Percentiles rank a stretch among this genome's conserved stretches.
phyloP scores from a whole-genome alignment of 2,888 invertebrate species.

The Netelia virgata region DNA sequence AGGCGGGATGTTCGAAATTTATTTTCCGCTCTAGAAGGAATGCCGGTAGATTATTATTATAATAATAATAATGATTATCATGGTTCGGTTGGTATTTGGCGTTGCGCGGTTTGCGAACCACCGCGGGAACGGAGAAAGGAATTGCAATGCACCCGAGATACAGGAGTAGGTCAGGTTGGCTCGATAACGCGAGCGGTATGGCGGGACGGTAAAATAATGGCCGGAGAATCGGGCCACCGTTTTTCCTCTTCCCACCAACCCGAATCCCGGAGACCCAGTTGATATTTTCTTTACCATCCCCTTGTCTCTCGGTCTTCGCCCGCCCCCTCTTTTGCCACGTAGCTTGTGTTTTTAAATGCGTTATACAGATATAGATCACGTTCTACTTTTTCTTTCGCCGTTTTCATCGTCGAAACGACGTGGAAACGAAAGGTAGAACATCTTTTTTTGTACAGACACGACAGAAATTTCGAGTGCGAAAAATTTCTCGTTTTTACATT shows the following conservation, averaged over 20 bases:
- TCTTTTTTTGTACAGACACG: background rate
- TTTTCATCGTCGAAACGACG: background rate
- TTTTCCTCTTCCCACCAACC: conserved; percentile 22
- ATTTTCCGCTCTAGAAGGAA: conserved; percentile 16
- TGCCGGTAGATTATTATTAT: conserved; percentile 40
- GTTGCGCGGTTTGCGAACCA: conserved; percentile 16
- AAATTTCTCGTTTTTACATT: background rate
- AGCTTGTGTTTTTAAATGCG: background rate
- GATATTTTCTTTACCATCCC: conserved; percentile 33
- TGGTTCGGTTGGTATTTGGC: conserved; percentile 44
- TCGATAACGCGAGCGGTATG: conserved; percentile 57
- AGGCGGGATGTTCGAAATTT: conserved; percentile 3
- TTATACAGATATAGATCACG: background rate
- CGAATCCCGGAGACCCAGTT: conserved; percentile 56
- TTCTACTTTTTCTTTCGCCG: conserved; percentile 23
- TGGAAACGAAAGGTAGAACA: background rate
- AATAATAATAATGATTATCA: conserved; percentile 53
- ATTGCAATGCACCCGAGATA: conserved; percentile 56
- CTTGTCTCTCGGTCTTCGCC: background rate
- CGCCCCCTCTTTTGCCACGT: background rate
- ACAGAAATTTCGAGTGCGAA: conserved; percentile 5
- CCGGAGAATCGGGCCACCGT: conserved; percentile 55
- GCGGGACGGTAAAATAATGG: conserved; percentile 53
- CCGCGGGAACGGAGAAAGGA: conserved; percentile 35
- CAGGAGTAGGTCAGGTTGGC: conserved; percentile 61